Percentiles rank a stretch among this genome's conserved stretches.
Evolutionary conservation across 2,113 vertebrate genomes (phyloP).

Genomic region (Hemibagrus wyckioides): DNA sequence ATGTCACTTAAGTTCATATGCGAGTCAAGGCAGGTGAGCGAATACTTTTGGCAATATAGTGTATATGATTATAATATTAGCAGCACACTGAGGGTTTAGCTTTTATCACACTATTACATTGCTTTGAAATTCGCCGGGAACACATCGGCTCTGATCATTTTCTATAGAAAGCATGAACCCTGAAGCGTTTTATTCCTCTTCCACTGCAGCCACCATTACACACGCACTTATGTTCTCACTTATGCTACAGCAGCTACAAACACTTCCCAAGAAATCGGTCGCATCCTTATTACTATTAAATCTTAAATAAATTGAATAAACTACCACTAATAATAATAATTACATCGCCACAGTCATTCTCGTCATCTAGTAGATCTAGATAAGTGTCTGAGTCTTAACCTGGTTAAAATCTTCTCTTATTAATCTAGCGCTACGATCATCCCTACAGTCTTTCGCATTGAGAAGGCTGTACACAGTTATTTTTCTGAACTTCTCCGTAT

Average conservation of each 20-base stretch:
- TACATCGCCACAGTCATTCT: not conserved
- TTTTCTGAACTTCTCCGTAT: slow-evolving; percentile 6
- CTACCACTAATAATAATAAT: not conserved
- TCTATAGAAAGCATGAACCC: not conserved
- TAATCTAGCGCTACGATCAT: too few relatives aligned
- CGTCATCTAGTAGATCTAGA: not conserved
- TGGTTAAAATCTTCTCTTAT: too few relatives aligned
- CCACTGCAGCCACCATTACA: too few relatives aligned
- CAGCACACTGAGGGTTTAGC: not conserved
- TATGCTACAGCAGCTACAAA: not conserved
- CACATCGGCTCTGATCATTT: not conserved
- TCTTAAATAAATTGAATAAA: not conserved
- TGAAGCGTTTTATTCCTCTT: not conserved
- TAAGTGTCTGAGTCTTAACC: not conserved
- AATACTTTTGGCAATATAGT: too few relatives aligned
- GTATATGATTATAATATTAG: not conserved
- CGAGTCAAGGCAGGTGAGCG: too few relatives aligned
- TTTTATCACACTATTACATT: not conserved
- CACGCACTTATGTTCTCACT: not conserved
- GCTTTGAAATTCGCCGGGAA: not conserved
- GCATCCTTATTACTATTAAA: too few relatives aligned
- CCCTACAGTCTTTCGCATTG: too few relatives aligned
- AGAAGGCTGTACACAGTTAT: not conserved
- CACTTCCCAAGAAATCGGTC: not conserved
- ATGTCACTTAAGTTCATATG: too few relatives aligned